Evolutionary conservation across 2,113 vertebrate species (phyloP), one percentile per base, ranked within the genome.

Genomic region (Erpornis zantholeuca): DNA sequence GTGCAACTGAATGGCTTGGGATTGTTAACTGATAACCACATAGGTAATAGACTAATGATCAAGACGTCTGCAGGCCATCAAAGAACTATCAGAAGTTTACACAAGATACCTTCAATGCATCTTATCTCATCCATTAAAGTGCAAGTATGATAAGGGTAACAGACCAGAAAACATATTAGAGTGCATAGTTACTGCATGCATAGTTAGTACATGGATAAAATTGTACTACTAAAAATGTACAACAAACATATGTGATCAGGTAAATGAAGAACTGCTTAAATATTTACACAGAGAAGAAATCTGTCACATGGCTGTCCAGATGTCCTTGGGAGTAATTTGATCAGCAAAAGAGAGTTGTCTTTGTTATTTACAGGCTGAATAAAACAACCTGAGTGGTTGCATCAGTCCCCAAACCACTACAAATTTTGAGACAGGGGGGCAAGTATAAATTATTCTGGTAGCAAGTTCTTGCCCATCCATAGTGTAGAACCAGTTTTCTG

Each of bases 41-140:
- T 8, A 16, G 10, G 19, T 56, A 72, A 68, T 52, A 49, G 35
- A 38, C 38, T 93, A 75, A 68, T n/a, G 45, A 88, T 54, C 42
- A 71, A 76, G 53, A 64, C 45, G 24, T 54, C 49, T 86, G 29
- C 53, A 90, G 53, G 36, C 24, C 21, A 68, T 76, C 70, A 72
- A 82, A 88, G 85, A 79, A 29, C 49, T 71, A 47, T 27, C 38
- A 68, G 47, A 88, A 60, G 53, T 92, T 95, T 93, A 86, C 61
- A 60, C 23, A 82, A 88, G 63, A 64, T 38, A 94, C 23, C 31
- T 70, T 81, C 42, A 59, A 11, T 61, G 42, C 9, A 6, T 28
- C 31, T 93, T 75, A 84, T 88, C 63, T 86, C 40, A 47, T 31
- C 50, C n/a, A 42, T 70, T 90, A 63, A 73, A 27, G 9, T 53